Evolutionary conservation across 2,888 invertebrate species (phyloP), one percentile per base, ranked within the genome.

Genomic region (Exephanes ischioxanthus): DNA sequence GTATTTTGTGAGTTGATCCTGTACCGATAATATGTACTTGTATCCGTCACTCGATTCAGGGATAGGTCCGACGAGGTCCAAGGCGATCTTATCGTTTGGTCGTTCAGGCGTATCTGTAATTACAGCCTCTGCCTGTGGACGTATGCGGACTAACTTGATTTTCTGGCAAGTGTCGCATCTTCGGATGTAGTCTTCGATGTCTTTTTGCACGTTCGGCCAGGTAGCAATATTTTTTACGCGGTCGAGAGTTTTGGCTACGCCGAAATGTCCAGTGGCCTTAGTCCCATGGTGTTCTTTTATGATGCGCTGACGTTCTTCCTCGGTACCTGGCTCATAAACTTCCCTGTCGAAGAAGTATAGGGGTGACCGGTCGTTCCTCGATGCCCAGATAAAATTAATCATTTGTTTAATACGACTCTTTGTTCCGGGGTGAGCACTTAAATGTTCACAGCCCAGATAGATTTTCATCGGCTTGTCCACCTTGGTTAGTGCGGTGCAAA

Each of bases 151-250:
- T 5, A 33, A 5, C 41, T 77, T 77, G 1, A 67, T 53, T 14
- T 16, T 66, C 11, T 77, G 68, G 16, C 37, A 68, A 3, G 55
- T 77, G 26, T 68, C 67, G 6, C 77, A 77, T 55, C 26, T 68
- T 41, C 55, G 67, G 7, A 77, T 68, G 5, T 22, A 68, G 3
- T 78, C 33, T 6, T 78, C 58, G 41, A 68, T 14, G 30, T 68
- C 45, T 45, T 5, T 30, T 16, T 63, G 75, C 33, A 76, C 19
- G 37, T 76, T 51, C 11, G 67, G 67, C 67, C 77, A 77, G 37
- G 77, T 77, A 76, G 66, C 76, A 19, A 66, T 26, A 1, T 66
- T 51, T 19, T 53, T 63, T 4, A 76, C 53, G 33, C 76, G 66
- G 2, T 66, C 51, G 33, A 76, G 51, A 33, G 33, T 33, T 33